Evolutionary conservation across 2,797 vertebrate genomes (phyloP).

Genomic region (Meriones psammophilus): DNA sequence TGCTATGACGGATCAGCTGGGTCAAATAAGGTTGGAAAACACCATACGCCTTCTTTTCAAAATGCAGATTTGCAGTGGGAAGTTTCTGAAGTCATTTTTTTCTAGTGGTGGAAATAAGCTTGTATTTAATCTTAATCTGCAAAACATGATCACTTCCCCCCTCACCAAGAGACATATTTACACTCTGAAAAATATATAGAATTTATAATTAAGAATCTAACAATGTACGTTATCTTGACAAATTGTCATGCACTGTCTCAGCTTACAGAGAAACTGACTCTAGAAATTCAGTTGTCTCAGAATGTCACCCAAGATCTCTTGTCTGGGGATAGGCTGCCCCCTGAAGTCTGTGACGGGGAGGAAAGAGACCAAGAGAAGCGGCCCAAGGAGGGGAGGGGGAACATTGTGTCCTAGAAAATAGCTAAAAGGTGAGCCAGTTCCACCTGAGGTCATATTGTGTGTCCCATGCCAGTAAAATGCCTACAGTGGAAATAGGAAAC

Average conservation of each 20-base stretch:
- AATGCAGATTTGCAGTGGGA: not conserved
- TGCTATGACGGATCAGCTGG: not conserved
- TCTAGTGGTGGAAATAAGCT: not conserved
- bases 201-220: not conserved
- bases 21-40: slow-evolving; percentile 60
- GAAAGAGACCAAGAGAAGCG: not conserved
- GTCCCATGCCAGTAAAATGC: not conserved
- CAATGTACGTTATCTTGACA: not conserved
- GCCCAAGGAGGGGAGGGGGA: not conserved
- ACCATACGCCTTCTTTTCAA: not conserved
- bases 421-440: not conserved
- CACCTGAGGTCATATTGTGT: not conserved
- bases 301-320: not conserved
- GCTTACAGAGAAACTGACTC: not conserved
- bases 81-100: not conserved
- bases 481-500: not conserved
- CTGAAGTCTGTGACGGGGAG: not conserved
- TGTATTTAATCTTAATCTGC: slow-evolving; percentile 1
- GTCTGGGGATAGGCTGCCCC: not conserved
- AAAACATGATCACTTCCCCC: not conserved
- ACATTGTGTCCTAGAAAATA: not conserved
- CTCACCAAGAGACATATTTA: not conserved
- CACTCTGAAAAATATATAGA: not conserved
- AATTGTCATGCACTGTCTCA: not conserved
- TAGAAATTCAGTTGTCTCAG: not conserved